Evolutionary conservation across 1,140 invertebrate species (phyloP), one percentile per base, ranked within the genome.

Genomic region (Amphibalanus amphitrite): DNA sequence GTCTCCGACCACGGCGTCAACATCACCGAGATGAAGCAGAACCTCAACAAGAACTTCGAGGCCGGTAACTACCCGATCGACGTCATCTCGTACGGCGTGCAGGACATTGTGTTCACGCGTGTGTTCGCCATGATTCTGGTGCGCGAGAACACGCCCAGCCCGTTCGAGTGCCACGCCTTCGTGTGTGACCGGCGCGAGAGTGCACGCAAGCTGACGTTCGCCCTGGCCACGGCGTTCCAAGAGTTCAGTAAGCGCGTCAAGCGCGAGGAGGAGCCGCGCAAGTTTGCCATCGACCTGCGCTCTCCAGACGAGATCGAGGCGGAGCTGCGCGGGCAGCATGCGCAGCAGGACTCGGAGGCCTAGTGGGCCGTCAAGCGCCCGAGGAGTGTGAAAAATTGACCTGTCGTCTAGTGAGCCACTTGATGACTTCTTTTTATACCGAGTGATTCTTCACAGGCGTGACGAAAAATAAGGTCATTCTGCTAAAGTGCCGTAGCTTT

Each of bases 121-220:
- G 91, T 97, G 0, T 97, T 97, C 82, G 92, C 90, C 26, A 96
- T 97, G 90, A 97, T 97, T 73, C 86, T 95, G 3, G 93, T 96
- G 0, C 87, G 87, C 71, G 90, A 83, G 64, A 72, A 74, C 69
- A 75, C 81, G 13, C 77, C 78, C 1, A 77, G 76, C 28, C 26
- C 70, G 77, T 28, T 94, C 75, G 88, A 93, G 74, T 96, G 94
- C 77, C 92, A 97, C 76, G 93, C 89, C 0, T 97, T 95, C 77
- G 90, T 96, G 26, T 97, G 94, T 78, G 93, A 96, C 75, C 93
- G 90, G 25, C 85, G 89, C 75, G 83, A 83, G 71, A 82, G 88
- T 73, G 92, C 93, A 0, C 83, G 93, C 69, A 85, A 87, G 74
- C 80, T 98, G 69, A 96, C 94, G 0, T 92, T 93, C 74, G 88